A percentile compares a stretch with the other conserved stretches of the same genome.
phyloP scores from a whole-genome alignment of 2,797 vertebrate genomes.

The Halcyon badia region DNA sequence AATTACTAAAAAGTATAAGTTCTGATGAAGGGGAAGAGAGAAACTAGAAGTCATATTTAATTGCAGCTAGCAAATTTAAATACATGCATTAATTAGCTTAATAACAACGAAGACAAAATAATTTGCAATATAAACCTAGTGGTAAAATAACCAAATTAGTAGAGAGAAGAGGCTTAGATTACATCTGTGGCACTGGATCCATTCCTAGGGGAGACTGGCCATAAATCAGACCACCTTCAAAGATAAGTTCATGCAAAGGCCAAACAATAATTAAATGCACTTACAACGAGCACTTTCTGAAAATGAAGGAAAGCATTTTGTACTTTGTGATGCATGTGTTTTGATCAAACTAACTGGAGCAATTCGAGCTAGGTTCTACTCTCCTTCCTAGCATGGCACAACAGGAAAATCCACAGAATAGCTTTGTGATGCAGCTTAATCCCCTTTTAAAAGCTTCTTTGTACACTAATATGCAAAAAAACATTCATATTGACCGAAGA shows the following conservation, averaged over 20 bases:
- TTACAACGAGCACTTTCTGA: background rate
- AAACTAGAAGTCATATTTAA: background rate
- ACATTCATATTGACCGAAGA: background rate
- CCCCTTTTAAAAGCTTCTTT: background rate
- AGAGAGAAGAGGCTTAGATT: background rate
- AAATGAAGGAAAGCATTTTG: background rate
- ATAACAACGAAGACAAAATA: background rate
- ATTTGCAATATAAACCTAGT: background rate
- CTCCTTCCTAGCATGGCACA: background rate
- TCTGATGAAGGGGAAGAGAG: background rate
- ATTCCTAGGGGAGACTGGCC: background rate
- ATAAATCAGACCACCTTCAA: conserved; percentile 24
- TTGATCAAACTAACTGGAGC: background rate
- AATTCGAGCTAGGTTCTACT: background rate
- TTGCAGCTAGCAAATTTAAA: background rate
- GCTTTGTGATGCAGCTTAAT: background rate
- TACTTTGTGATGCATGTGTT: background rate
- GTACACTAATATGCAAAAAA: background rate
- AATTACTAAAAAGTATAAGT: background rate
- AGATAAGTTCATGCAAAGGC: conserved; percentile 12
- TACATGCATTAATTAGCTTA: background rate
- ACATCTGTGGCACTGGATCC: background rate
- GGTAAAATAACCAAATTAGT: background rate
- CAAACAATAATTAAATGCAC: background rate
- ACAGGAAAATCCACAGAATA: background rate